These are phyloP conservation scores for Mormyrus proboscirostris DNA, from an alignment of 2,797 vertebrate species.

Conservation along the genomic window DNA sequence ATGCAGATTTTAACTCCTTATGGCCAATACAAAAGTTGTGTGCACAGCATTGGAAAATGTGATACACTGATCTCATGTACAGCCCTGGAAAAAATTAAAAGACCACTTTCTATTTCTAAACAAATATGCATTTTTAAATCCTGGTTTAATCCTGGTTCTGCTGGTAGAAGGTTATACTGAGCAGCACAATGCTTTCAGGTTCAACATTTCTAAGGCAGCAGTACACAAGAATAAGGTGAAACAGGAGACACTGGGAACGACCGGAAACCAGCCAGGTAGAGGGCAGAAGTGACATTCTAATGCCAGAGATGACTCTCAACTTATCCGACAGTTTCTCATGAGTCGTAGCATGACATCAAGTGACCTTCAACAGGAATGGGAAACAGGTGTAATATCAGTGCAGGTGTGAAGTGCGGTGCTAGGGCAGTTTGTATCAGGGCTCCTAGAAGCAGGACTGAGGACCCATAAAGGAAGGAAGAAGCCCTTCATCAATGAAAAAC, in stretches of 20 bases:
- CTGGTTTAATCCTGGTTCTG: background rate
- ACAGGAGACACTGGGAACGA: background rate
- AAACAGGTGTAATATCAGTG: background rate
- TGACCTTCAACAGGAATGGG: background rate
- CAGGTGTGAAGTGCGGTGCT: background rate
- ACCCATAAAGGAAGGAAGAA: too few species aligned
- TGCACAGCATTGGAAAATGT: background rate
- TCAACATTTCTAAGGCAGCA: background rate
- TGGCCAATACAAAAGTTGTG: background rate
- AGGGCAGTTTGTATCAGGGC: background rate
- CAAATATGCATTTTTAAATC: background rate
- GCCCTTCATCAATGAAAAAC: too few species aligned
- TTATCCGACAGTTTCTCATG: background rate
- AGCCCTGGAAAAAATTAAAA: background rate
- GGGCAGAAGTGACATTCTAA: rapidly evolving
- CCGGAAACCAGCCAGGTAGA: background rate
- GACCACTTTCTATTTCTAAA: background rate
- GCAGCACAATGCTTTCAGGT: background rate
- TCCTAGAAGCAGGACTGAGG: too few species aligned
- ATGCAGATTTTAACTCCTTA: background rate
- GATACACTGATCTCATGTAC: background rate
- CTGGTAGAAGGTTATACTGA: background rate
- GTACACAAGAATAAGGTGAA: background rate
- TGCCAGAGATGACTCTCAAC: background rate
- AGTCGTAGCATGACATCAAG: background rate